Percentiles rank a stretch among this genome's conserved stretches.
Evolutionary conservation across 2,113 vertebrate genomes (phyloP).

Genomic region (Turdus rufiventris): DNA sequence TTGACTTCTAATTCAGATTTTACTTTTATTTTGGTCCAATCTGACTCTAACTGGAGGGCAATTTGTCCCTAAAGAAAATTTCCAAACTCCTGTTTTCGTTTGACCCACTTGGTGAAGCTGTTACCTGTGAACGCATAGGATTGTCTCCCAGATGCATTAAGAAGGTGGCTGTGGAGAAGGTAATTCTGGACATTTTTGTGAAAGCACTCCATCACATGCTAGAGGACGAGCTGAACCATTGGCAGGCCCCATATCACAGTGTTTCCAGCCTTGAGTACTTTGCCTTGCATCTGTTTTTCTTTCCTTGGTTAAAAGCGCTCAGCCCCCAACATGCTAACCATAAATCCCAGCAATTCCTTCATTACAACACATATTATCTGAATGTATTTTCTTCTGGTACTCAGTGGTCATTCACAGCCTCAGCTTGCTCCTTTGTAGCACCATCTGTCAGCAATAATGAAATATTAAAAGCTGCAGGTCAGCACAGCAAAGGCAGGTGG

Average conservation of each 20-base stretch:
- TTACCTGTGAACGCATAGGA: not conserved
- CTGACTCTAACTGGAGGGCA: not conserved
- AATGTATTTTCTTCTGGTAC: not conserved
- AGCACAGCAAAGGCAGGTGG: fast-evolving
- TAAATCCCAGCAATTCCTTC: not conserved
- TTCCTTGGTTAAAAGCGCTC: not conserved
- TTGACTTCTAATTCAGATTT: not conserved
- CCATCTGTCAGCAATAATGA: not conserved
- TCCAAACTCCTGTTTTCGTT: not conserved
- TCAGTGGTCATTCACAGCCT: not conserved
- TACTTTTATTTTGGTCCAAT: not conserved
- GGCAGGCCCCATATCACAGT: not conserved
- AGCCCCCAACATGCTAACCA: not conserved
- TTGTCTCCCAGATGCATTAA: not conserved
- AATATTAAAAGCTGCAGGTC: not conserved
- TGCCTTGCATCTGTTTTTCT: not conserved
- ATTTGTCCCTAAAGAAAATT: not conserved
- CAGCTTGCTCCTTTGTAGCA: not conserved
- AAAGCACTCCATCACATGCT: not conserved
- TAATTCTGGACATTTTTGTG: not conserved
- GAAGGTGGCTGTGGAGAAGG: not conserved
- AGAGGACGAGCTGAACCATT: not conserved
- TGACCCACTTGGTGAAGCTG: not conserved
- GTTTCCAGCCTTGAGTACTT: not conserved
- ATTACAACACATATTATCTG: not conserved